Evolutionary conservation across 1,140 invertebrate genomes (phyloP).

Genomic region (Monochamus saltuarius): DNA sequence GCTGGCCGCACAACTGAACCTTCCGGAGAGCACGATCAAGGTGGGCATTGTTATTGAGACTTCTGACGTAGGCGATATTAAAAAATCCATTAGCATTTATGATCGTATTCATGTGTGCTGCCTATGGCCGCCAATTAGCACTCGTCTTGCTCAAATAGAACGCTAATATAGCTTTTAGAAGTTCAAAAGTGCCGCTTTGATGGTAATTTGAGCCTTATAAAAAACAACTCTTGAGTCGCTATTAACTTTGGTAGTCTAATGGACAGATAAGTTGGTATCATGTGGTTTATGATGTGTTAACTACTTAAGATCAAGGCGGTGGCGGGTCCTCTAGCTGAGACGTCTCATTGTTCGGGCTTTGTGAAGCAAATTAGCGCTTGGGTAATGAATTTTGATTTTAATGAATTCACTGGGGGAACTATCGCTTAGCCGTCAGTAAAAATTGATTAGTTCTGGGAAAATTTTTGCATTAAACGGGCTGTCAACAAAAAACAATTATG

Average conservation of each 20-base stretch:
- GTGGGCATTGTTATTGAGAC: conserved; percentile 55
- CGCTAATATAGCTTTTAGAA: conserved; percentile 47
- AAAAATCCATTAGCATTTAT: conserved; percentile 9
- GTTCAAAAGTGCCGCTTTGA: conserved; percentile 35
- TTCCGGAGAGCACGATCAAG: conserved; percentile 98
- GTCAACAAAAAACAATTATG: too few relatives aligned
- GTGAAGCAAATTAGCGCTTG: conserved; percentile 31
- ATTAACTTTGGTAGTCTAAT: conserved; percentile 36
- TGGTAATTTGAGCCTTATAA: conserved; percentile 15
- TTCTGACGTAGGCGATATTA: neutral
- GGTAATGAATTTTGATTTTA: conserved; percentile 20
- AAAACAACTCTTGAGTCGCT: conserved; percentile 6
- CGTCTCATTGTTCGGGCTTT: conserved; percentile 28
- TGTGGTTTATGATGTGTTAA: conserved; percentile 45
- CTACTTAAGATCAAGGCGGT: conserved; percentile 39
- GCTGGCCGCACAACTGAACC: conserved; percentile 86
- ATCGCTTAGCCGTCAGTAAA: too few relatives aligned
- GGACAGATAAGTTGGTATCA: conserved; percentile 45
- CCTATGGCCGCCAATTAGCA: conserved; percentile 39
- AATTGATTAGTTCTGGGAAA: too few relatives aligned
- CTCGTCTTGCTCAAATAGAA: conserved; percentile 41
- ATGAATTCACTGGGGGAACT: conserved; percentile 3
- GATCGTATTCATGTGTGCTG: neutral
- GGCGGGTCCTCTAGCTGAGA: conserved; percentile 19
- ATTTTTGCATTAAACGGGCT: too few relatives aligned